These are phyloP conservation scores for Caenorhabditis sp. DNA, from an alignment of 2,888 invertebrate genomes.

Conservation along the genomic window DNA sequence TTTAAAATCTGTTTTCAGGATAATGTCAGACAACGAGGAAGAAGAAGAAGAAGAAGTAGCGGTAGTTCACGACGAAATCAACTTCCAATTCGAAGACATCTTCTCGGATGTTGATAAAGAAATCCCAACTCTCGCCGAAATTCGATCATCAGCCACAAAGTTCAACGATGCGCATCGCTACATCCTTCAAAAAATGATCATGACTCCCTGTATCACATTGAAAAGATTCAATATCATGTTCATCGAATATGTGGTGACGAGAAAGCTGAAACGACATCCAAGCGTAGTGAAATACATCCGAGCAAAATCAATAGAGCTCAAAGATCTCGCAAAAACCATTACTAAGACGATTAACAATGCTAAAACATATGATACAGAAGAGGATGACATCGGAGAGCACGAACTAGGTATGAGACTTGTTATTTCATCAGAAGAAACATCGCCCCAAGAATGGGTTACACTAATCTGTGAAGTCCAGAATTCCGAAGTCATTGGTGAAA, in stretches of 20 bases:
- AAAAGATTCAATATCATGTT: conserved; percentile 23
- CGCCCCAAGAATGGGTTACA: conserved; percentile 23
- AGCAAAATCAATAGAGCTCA: background rate
- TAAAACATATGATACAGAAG: conserved; percentile 4
- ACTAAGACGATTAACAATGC: conserved; percentile 27
- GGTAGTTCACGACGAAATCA: background rate
- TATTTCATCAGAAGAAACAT: conserved; percentile 19
- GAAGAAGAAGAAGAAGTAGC: background rate
- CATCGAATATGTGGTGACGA: conserved; percentile 11
- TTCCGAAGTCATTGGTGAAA: conserved; percentile 24
- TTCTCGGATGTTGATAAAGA: background rate
- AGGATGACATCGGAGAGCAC: background rate
- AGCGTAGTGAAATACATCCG: conserved; percentile 12
- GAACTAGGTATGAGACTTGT: conserved; percentile 17
- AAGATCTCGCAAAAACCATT: conserved; percentile 7
- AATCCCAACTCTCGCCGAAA: conserved; percentile 5
- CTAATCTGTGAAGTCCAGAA: conserved; percentile 24
- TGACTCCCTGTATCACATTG: conserved; percentile 11
- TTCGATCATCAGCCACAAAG: conserved; percentile 10
- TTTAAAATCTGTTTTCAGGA: too few species aligned
- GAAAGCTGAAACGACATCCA: conserved; percentile 20
- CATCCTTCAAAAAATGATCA: conserved; percentile 20
- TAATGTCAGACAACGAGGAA: background rate
- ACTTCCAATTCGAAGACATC: background rate
- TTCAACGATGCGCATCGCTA: conserved; percentile 23